Base-by-base conservation (phyloP, 2,888 invertebrate species). In the Pristionchus maxplancki region DNA sequence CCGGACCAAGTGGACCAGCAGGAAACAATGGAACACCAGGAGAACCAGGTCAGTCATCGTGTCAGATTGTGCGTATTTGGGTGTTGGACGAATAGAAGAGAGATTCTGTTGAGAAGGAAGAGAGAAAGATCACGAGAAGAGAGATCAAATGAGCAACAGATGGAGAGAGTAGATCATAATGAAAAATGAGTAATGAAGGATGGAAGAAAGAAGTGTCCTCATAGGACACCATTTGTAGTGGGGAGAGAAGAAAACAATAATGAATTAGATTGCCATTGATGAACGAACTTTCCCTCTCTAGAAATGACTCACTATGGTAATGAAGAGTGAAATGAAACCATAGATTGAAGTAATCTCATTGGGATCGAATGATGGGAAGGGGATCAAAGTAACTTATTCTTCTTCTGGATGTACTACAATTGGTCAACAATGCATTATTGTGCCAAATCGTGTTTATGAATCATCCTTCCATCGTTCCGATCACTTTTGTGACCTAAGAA, bases 41-140 rank as follows among this genome's bases (percentile, higher is more conserved):
- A 58, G 81, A 88, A 87, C 74, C 74, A 15, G 87, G 87, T 87
- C 24, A 87, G 71, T 78, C 3, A 48, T 28, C 20, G n/a, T 81
- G n/a, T 2, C 37, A 37, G 71, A 71, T 37, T 71, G 71, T 71
- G 20, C 37, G 24, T 71, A 71, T 50, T 81, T 53, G 58, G 13
- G 58, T 3, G 58, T 48, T 28, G 50, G 34, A 37, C 15, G 53
- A 82, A 31, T 34, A 44, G 37, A 31, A 64, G 85, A n/a, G 40
- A 17, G 82, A 82, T 50, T 82, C 53, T 58, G 78, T 78, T 28
- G 50, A 48, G 28, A 34, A 82, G 28, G 15, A 48, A 81, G 48
- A 40, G 48, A 48, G 24, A 53, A 53, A 11, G 31, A 78, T 6
- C 31, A 82, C 34, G 37, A 71, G 37, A 6, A n/a, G 15, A 31